Evolutionary conservation across 2,888 invertebrate species (phyloP).

Genomic region (Chesias legatella): DNA sequence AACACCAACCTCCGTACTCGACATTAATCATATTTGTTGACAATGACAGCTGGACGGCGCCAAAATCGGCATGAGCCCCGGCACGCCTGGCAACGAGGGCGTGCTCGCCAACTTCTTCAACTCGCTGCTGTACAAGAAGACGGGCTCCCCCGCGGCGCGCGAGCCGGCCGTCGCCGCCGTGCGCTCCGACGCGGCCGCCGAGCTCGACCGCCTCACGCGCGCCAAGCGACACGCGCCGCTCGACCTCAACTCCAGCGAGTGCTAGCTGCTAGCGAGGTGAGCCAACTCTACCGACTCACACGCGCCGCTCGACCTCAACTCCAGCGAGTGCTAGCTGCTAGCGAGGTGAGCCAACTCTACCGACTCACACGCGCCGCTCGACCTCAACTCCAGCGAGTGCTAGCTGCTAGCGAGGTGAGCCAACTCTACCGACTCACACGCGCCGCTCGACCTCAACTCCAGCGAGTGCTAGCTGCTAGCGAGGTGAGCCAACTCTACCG

Average conservation of each 20-base stretch:
- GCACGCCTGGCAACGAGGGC: constrained; percentile 89
- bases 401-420: too few relatives aligned
- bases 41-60: constrained; percentile 85
- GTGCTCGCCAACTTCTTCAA: constrained; percentile 99
- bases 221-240: constrained; percentile 85
- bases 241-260: constrained; percentile 78
- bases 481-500: background rate
- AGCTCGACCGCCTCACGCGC: constrained; percentile 92
- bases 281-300: background rate
- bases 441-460: too few relatives aligned
- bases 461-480: too few relatives aligned
- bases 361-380: too few relatives aligned
- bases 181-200: constrained; percentile 94
- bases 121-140: constrained; percentile 96
- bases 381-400: too few relatives aligned
- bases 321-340: background rate
- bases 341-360: too few relatives aligned
- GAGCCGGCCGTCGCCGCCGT: constrained; percentile 78
- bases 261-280: constrained; percentile 57
- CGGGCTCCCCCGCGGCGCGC: constrained; percentile 84
- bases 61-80: constrained; percentile 84
- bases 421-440: too few relatives aligned
- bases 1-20: too few relatives aligned
- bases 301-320: background rate
- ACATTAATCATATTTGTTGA: background rate